Conservation (phyloP, 2,888 invertebrate genomes). For the Cynaeus angustus region DNA sequence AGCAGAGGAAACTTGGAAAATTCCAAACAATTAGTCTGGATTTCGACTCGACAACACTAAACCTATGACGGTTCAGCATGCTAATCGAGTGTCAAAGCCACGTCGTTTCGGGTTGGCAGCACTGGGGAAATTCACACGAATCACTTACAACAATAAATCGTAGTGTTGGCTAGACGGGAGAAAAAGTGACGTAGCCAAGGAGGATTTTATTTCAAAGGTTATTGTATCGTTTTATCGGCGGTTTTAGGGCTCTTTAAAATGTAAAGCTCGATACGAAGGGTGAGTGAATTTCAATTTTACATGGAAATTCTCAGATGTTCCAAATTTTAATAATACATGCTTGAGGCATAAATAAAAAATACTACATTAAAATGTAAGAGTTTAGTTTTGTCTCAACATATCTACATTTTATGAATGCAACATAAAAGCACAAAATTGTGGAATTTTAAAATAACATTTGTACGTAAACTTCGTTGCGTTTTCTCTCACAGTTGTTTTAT, state of each 20-base stretch:
- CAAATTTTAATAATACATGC: not conserved
- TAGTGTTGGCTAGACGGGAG: not conserved
- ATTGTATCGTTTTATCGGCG: slow-evolving; percentile 23
- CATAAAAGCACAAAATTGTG: too few relatives aligned
- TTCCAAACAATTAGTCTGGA: slow-evolving; percentile 41
- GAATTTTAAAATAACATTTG: too few relatives aligned
- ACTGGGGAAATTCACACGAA: slow-evolving; percentile 9
- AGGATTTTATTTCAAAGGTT: slow-evolving; percentile 15
- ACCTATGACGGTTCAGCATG: slow-evolving; percentile 18
- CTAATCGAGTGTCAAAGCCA: slow-evolving; percentile 27
- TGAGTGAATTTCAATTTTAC: slow-evolving; percentile 4
- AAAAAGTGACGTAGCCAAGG: not conserved
- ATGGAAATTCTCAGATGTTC: not conserved
- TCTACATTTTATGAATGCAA: too few relatives aligned
- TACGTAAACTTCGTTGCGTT: too few relatives aligned
- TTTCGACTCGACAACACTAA: slow-evolving; percentile 24
- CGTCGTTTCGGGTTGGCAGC: slow-evolving; percentile 10
- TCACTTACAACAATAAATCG: too few relatives aligned
- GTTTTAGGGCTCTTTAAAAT: slow-evolving; percentile 2
- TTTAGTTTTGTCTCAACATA: too few relatives aligned
- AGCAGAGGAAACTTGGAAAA: slow-evolving; percentile 14
- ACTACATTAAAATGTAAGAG: too few relatives aligned
- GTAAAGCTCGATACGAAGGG: not conserved
- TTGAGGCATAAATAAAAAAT: not conserved
- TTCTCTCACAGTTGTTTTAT: too few relatives aligned